phyloP scores from a whole-genome alignment of 2,113 vertebrate genomes.

The Leucopsar rothschildi region DNA sequence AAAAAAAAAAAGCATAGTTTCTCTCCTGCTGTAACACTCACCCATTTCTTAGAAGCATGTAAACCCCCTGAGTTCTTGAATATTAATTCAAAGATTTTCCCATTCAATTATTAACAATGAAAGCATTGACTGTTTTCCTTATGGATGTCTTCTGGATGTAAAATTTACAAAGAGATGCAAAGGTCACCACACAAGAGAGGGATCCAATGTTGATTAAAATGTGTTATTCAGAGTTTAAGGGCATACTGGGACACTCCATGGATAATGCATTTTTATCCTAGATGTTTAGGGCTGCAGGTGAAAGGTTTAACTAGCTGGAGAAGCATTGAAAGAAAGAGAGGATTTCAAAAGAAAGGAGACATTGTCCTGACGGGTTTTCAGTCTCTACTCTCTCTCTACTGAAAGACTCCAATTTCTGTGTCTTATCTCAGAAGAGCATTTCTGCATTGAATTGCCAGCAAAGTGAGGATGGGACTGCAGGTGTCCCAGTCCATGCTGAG shows the following conservation, averaged over 20 bases:
- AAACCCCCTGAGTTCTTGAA: neutral
- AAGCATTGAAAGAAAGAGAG: neutral
- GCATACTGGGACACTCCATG: neutral
- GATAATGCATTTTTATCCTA: neutral
- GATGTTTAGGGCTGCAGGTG: neutral
- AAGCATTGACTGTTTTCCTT: neutral
- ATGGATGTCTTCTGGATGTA: neutral
- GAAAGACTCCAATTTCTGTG: neutral
- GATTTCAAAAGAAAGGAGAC: neutral
- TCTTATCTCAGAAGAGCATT: neutral
- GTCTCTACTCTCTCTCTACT: neutral
- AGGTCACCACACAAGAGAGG: accelerated
- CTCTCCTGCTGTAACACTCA: neutral
- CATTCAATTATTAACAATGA: neutral
- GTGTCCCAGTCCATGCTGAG: accelerated
- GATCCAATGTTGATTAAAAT: neutral
- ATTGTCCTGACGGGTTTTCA: neutral
- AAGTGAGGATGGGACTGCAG: neutral
- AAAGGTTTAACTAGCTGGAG: neutral
- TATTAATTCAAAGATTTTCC: neutral
- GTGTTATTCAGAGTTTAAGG: neutral
- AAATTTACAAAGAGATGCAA: neutral
- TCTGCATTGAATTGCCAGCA: neutral
- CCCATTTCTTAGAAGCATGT: neutral
- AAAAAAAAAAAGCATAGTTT: neutral